phyloP scores from a whole-genome alignment of 1,140 invertebrate species.

The Drosophila aff. region DNA sequence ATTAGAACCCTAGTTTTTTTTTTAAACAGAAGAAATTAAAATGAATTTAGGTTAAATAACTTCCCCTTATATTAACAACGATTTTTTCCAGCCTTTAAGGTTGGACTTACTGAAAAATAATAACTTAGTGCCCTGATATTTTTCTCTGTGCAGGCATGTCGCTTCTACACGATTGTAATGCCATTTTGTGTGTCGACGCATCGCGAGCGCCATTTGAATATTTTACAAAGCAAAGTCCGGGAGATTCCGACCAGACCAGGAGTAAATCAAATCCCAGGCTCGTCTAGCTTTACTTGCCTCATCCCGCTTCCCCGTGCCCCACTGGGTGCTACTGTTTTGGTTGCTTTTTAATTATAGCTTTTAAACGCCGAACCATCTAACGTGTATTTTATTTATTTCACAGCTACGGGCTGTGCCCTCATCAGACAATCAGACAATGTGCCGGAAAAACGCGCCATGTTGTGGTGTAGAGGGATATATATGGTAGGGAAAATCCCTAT shows the following conservation, averaged over 20 bases:
- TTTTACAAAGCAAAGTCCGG: conserved; percentile 63
- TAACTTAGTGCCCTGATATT: not conserved
- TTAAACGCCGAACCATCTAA: conserved; percentile 76
- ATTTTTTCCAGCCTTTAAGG: not conserved
- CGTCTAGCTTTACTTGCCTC: conserved; percentile 55
- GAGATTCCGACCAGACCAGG: conserved; percentile 37
- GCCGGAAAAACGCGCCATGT: conserved; percentile 76
- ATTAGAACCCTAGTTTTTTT: too few relatives aligned
- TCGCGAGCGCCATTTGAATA: conserved; percentile 70
- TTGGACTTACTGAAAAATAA: too few relatives aligned
- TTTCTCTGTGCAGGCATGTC: conserved; percentile 24
- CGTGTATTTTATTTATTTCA: conserved; percentile 83
- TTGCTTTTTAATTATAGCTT: conserved; percentile 83
- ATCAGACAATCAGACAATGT: conserved; percentile 82
- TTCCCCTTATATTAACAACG: not conserved
- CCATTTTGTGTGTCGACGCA: conserved; percentile 76
- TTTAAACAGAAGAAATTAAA: too few relatives aligned
- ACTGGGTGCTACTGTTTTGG: conserved; percentile 49
- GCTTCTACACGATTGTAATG: conserved; percentile 74
- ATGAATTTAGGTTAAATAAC: not conserved
- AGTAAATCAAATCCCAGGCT: conserved; percentile 52
- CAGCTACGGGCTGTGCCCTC: conserved; percentile 71
- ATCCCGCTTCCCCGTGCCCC: not conserved
- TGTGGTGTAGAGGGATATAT: conserved; percentile 34
- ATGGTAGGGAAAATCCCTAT: not conserved